A percentile compares a stretch with the other conserved stretches of the same genome.
phyloP scores from a whole-genome alignment of 2,888 invertebrate genomes.

The Chymomyza fuscimana region DNA sequence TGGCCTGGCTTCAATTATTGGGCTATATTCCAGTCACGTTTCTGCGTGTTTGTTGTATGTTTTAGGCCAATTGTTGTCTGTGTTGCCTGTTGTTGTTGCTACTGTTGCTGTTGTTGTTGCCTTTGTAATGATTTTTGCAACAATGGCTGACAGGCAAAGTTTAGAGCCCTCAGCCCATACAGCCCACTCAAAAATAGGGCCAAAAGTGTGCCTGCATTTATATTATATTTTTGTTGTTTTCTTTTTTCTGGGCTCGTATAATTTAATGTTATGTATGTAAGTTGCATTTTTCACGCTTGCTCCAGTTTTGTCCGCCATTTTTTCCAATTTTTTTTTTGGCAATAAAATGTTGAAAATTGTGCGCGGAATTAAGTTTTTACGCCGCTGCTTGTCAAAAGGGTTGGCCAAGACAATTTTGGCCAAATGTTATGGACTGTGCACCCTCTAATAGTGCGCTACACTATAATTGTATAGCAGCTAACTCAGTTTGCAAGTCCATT shows the following conservation, averaged over 20 bases:
- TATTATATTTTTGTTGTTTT: background rate
- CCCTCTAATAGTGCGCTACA: background rate
- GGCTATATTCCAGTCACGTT: slow-evolving; percentile 67
- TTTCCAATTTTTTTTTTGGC: slow-evolving; percentile 9
- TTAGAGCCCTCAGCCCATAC: slow-evolving; percentile 34
- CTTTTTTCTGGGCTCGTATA: background rate
- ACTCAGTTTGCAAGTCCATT: background rate
- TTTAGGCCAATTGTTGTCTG: slow-evolving; percentile 56
- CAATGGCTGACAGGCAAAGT: slow-evolving; percentile 26
- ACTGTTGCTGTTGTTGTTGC: background rate
- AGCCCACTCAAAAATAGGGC: slow-evolving; percentile 16
- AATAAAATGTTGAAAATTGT: slow-evolving; percentile 40
- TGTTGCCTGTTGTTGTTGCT: slow-evolving; percentile 15
- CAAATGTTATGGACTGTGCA: slow-evolving; percentile 15
- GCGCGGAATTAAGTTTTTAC: slow-evolving; percentile 42
- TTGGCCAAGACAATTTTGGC: slow-evolving; percentile 8
- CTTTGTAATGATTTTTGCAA: background rate
- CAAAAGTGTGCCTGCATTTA: slow-evolving; percentile 10
- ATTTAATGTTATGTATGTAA: background rate
- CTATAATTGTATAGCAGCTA: background rate
- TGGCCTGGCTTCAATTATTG: slow-evolving; percentile 60
- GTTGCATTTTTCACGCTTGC: slow-evolving; percentile 13
- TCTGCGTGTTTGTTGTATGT: slow-evolving; percentile 54
- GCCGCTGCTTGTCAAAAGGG: slow-evolving; percentile 7
- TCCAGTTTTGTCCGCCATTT: slow-evolving; percentile 15